These are phyloP conservation scores for Hemibagrus guttatus DNA, from an alignment of 2,797 vertebrate species.

Conservation along the genomic window DNA sequence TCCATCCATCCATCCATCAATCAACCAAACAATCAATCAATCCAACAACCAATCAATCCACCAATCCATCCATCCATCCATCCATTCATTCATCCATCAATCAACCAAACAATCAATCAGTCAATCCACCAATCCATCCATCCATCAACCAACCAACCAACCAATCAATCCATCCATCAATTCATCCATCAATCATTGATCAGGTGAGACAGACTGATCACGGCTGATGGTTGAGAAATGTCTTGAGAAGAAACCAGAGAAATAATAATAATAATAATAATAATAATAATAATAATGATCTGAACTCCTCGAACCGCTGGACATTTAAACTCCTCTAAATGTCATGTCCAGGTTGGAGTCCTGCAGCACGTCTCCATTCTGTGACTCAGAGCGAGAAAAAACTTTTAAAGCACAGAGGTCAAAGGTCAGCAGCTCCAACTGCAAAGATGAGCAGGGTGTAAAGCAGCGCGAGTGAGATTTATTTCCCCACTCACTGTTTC, in stretches of 20 bases:
- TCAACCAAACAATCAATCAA: too few relatives aligned
- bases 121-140: too few relatives aligned
- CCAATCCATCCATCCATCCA: too few relatives aligned
- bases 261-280: too few relatives aligned
- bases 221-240: not conserved
- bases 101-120: too few relatives aligned
- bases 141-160: too few relatives aligned
- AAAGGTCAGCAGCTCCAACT: conserved; percentile 20
- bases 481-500: conserved; percentile 30
- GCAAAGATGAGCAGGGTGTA: conserved; percentile 18
- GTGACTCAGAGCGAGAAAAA: conserved; percentile 12
- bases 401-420: conserved; percentile 4
- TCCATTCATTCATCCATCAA: too few relatives aligned
- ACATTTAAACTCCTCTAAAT: not conserved
- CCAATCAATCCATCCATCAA: too few relatives aligned
- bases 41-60: too few relatives aligned
- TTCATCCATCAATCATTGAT: too few relatives aligned
- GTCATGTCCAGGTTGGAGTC: not conserved
- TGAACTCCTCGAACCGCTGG: not conserved
- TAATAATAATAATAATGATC: not conserved
- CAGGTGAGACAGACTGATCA: not conserved
- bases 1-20: too few relatives aligned
- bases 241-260: not conserved
- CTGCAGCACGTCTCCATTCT: not conserved
- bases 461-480: conserved; percentile 43